Evolutionary conservation across 2,113 vertebrate genomes (phyloP), one percentile per base, ranked within the genome.

Genomic region (Corythornis madagascariensis): DNA sequence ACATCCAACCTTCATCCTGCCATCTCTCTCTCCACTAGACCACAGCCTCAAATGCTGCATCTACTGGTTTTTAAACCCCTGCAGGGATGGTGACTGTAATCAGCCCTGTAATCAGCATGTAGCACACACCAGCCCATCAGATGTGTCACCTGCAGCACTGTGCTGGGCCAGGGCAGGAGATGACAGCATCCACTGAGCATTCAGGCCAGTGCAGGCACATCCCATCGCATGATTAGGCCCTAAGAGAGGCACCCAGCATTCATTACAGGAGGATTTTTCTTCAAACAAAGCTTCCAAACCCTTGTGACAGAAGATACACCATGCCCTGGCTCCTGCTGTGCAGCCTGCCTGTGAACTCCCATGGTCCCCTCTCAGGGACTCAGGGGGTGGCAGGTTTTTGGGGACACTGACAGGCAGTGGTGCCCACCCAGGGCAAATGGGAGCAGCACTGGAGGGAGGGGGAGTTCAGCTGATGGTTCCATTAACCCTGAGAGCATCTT

Each of bases 401-500:
- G 59, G 66, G 93, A 77, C 31, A 81, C 33, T 89, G 73, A 59
- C 50, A 67, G 38, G 38, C 21, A 85, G 84, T 35, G 76, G 84
- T 35, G 70, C 33, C 66, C 3, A 1, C 16, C 28, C 10, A 59
- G 66, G 55, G 16, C 42, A 73, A 92, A 70, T 31, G 48, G 55
- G 67, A 38, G 65, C 28, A 43, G 63, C 29, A 24, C 24, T 70
- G 70, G 45, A 80, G 47, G 5, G 11, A 93, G 64, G 67, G 47
- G 5, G 11, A 93, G 64, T 67, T 87, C 78, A 92, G 25, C 74
- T 89, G 77, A 85, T 24, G 24, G 38, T 77, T 80, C 86, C 84
- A 93, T 86, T 95, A 89, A 86, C 87, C 91, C 92, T 66, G 78
- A 89, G 56, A 74, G 72, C 26, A 73, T 77, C 64, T 85, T 76